phyloP scores from a whole-genome alignment of 2,888 invertebrate species.

The Drosophila birchii region DNA sequence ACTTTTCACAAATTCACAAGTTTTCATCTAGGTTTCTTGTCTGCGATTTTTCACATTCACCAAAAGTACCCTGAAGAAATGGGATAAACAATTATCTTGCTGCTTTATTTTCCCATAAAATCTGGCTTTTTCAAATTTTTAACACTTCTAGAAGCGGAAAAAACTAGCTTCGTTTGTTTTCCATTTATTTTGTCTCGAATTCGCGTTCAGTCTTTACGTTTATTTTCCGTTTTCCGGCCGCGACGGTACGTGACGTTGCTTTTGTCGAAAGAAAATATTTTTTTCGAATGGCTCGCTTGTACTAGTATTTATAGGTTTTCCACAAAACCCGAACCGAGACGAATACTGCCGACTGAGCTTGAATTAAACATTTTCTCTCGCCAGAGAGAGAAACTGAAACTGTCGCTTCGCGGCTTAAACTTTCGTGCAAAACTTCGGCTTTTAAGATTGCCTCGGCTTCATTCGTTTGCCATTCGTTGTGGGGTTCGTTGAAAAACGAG shows the following conservation, averaged over 20 bases:
- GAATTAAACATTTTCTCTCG: conserved; percentile 44
- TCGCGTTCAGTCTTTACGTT: conserved; percentile 4
- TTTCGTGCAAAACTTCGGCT: conserved; percentile 10
- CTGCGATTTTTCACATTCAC: conserved; percentile 34
- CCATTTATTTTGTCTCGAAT: not conserved
- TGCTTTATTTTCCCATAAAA: not conserved
- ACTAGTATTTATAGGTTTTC: conserved; percentile 7
- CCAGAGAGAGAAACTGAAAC: conserved; percentile 76
- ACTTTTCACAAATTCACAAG: conserved; percentile 33
- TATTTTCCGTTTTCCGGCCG: conserved; percentile 8
- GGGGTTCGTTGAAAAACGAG: conserved; percentile 21
- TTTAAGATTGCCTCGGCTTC: not conserved
- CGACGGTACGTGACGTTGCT: conserved; percentile 5
- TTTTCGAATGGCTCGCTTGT: conserved; percentile 2
- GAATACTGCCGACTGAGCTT: not conserved
- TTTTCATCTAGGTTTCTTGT: conserved; percentile 17
- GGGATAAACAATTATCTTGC: not conserved
- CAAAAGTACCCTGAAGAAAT: not conserved
- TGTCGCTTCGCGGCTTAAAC: conserved; percentile 18
- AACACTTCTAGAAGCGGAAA: not conserved
- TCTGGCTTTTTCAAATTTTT: not conserved
- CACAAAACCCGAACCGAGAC: not conserved
- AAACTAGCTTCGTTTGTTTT: not conserved
- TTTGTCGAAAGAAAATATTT: conserved; percentile 1
- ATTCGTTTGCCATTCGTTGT: conserved; percentile 18